phyloP scores from a whole-genome alignment of 2,113 vertebrate genomes.

The Alouatta palliata region DNA sequence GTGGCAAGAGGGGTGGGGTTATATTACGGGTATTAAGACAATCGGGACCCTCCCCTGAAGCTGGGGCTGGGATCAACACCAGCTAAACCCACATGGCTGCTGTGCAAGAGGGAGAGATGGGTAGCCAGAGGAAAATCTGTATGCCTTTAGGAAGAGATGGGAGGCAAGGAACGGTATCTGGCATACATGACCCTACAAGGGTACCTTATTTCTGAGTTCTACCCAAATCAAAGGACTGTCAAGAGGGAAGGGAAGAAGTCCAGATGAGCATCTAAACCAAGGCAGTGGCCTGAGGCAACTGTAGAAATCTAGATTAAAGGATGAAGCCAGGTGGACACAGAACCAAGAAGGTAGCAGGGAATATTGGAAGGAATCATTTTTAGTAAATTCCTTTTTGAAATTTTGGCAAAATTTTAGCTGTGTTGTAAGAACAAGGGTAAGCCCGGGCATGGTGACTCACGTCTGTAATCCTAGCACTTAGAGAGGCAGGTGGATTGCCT shows the following conservation, averaged over 20 bases:
- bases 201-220: neutral
- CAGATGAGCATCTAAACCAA: neutral
- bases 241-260: neutral
- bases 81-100: neutral
- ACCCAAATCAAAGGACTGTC: neutral
- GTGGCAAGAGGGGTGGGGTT: neutral
- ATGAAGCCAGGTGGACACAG: neutral
- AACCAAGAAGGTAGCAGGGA: neutral
- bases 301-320: neutral
- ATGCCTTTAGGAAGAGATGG: neutral
- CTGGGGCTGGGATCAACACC: neutral
- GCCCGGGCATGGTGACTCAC: too few relatives aligned
- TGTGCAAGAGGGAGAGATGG: neutral
- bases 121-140: neutral
- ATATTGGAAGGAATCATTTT: neutral
- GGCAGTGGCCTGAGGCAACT: neutral
- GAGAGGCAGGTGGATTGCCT: too few relatives aligned
- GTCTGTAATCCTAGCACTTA: too few relatives aligned
- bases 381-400: neutral
- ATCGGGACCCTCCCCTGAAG: neutral
- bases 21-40: neutral
- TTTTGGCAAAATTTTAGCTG: neutral
- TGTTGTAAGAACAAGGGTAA: neutral
- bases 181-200: neutral
- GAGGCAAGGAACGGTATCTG: neutral